Conservation (phyloP, 2,888 invertebrate genomes). For the Anarsia innoxiella region DNA sequence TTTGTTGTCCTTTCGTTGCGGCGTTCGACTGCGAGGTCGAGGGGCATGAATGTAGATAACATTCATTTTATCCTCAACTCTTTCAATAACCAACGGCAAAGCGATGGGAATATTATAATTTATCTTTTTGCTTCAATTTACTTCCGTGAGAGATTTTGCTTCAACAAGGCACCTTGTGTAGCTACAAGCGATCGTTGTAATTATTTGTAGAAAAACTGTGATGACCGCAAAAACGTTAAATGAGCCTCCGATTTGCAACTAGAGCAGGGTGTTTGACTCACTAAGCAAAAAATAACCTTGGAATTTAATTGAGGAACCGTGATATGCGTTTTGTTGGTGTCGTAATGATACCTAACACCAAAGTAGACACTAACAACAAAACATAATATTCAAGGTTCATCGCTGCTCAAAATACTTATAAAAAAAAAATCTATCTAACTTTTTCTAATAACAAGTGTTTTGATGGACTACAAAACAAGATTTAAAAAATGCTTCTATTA, state of each 20-base stretch:
- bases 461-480: too few relatives aligned
- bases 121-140: conserved; percentile 20
- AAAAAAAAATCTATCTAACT: too few relatives aligned
- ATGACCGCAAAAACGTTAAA: conserved; percentile 36
- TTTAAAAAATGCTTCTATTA: too few relatives aligned
- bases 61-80: conserved; percentile 10
- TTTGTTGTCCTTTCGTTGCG: conserved; percentile 46
- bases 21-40: conserved; percentile 39
- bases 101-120: conserved; percentile 8
- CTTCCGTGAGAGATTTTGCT: conserved; percentile 28
- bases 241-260: conserved; percentile 40
- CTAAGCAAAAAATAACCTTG: conserved; percentile 35
- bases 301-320: conserved; percentile 25
- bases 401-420: too few relatives aligned
- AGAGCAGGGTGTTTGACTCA: conserved; percentile 29
- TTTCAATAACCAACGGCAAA: conserved; percentile 19
- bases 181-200: conserved; percentile 32
- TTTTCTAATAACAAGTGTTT: too few relatives aligned
- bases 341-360: too few relatives aligned
- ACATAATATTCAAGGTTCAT: too few relatives aligned
- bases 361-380: too few relatives aligned
- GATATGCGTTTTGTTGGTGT: too few relatives aligned
- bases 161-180: conserved; percentile 16
- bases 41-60: conserved; percentile 38
- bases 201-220: conserved; percentile 29